Percentiles rank a stretch among this genome's conserved stretches.
These are phyloP conservation scores for Thunnus albacares DNA, from an alignment of 2,797 vertebrate species.

Conservation along the genomic window DNA sequence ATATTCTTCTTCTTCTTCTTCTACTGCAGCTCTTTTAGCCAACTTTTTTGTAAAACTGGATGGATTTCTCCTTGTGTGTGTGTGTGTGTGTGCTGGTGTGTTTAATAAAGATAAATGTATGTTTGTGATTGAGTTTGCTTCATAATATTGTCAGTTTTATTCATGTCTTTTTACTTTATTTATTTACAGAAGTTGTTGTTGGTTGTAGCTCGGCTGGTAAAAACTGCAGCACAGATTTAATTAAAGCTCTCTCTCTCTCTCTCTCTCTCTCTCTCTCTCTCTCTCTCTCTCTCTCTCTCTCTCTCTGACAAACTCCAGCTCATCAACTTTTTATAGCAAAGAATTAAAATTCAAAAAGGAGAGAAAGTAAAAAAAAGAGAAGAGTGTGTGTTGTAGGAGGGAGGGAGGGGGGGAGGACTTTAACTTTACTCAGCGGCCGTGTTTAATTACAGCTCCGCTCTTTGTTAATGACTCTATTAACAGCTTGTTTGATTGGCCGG, in stretches of 20 bases:
- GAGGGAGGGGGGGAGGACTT: neutral
- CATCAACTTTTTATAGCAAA: conserved; percentile 22
- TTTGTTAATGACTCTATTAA: conserved; percentile 76
- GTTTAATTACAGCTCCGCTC: conserved; percentile 72
- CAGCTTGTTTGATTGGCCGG: conserved; percentile 71
- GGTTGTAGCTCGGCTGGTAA: neutral
- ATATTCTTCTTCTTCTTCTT: too few species aligned
- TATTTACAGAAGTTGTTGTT: neutral
- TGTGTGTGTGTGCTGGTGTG: too few species aligned
- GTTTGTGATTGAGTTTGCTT: too few species aligned
- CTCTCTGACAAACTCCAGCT: conserved; percentile 18
- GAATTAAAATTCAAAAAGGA: conserved; percentile 11
- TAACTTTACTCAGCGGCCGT: conserved; percentile 32
- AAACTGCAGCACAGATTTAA: neutral
- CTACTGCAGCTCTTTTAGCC: too few species aligned
- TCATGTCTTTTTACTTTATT: too few species aligned
- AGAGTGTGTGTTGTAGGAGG: neutral
- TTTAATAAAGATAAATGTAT: too few species aligned
- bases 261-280: neutral
- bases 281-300: neutral
- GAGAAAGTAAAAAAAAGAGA: neutral
- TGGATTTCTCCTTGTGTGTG: too few species aligned
- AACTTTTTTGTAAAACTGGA: too few species aligned
- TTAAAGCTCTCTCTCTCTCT: neutral
- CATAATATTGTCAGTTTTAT: too few species aligned